Evolutionary conservation across 1,140 invertebrate genomes (phyloP), one percentile per base, ranked within the genome.

Genomic region (Sycophaga agraensis): DNA sequence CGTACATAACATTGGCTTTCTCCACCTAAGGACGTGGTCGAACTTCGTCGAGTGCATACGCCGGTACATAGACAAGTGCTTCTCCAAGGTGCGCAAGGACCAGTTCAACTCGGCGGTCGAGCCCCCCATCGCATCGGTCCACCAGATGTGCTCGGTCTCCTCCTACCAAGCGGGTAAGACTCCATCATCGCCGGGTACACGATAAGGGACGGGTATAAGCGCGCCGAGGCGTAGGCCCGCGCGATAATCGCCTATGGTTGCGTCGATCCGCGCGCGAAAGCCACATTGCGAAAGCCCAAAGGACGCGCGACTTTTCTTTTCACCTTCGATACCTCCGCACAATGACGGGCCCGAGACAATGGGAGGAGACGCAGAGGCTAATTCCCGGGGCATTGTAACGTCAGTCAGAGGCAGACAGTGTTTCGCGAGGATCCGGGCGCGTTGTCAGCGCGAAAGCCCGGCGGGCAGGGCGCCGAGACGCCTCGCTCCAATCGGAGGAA

Each of bases 61-160:
- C 56, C 67, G 72, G 12, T 86, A 84, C 68, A 86, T 83, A 7
- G 83, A 85, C 53, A 71, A 76, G 45, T 86, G 85, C 65, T 86
- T 86, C 59, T 83, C 82, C 0, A 82, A 83, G 40, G 73, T 80
- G 39, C 75, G 83, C 56, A 70, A 80, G 55, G 76, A 80, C 39
- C 80, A 83, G 59, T 86, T 86, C 64, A 85, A 86, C 70, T 81
- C 81, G 49, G 84, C 84, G 7, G 83, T 86, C 0, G 83, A 85
- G 63, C 76, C 76, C 57, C 83, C 85, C 0, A 84, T 86, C 12
- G 82, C 83, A 50, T 83, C 82, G 21, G 80, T 86, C 2, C 84
- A 86, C 76, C 80, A 85, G 60, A 82, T 86, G 78, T 86, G 84
- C 63, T 83, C 82, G 12, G 79, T 81, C 22, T 78, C 82, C 0